These are phyloP conservation scores for Lomographa bimaculata DNA, from an alignment of 2,888 invertebrate genomes.

Conservation along the genomic window DNA sequence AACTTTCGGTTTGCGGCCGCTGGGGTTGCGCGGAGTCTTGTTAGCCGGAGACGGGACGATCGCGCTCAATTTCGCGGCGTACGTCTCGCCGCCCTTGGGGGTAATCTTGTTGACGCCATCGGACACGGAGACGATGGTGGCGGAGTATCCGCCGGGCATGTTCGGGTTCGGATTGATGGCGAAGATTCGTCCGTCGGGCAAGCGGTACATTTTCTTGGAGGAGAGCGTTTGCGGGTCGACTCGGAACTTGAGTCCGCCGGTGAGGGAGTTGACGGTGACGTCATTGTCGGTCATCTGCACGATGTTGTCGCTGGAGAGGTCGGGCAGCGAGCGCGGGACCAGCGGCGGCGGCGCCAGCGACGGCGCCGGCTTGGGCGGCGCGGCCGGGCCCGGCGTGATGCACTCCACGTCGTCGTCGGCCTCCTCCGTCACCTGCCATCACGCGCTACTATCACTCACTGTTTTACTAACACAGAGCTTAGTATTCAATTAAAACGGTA, in stretches of 20 bases:
- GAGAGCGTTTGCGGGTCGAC: slow-evolving; percentile 79
- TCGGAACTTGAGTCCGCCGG: slow-evolving; percentile 77
- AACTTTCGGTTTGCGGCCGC: slow-evolving; percentile 8
- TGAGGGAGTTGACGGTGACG: slow-evolving; percentile 73
- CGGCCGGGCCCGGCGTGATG: slow-evolving; percentile 69
- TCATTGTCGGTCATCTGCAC: slow-evolving; percentile 80
- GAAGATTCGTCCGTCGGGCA: slow-evolving; percentile 78
- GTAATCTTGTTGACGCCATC: slow-evolving; percentile 48
- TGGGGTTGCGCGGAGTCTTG: slow-evolving; percentile 8
- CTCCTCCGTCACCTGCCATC: slow-evolving; percentile 71
- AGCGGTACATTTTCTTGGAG: slow-evolving; percentile 78
- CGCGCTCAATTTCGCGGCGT: slow-evolving; percentile 67
- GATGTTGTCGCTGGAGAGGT: slow-evolving; percentile 62
- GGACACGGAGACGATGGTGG: slow-evolving; percentile 75
- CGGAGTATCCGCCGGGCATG: slow-evolving; percentile 80
- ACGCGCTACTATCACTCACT: no score
- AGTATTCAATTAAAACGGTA: no score
- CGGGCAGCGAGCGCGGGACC: slow-evolving; percentile 45
- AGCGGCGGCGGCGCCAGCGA: slow-evolving; percentile 40
- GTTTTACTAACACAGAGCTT: no score
- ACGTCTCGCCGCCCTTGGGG: slow-evolving; percentile 57
- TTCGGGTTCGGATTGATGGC: slow-evolving; percentile 75
- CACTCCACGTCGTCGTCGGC: slow-evolving; percentile 77
- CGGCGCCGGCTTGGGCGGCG: slow-evolving; percentile 39
- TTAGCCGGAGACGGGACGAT: slow-evolving; percentile 2